Evolutionary conservation across 92 coral and sea anemone species (phyloP), one percentile per base, ranked within the genome.

Genomic region (Hydrozoanthus gracilis): DNA sequence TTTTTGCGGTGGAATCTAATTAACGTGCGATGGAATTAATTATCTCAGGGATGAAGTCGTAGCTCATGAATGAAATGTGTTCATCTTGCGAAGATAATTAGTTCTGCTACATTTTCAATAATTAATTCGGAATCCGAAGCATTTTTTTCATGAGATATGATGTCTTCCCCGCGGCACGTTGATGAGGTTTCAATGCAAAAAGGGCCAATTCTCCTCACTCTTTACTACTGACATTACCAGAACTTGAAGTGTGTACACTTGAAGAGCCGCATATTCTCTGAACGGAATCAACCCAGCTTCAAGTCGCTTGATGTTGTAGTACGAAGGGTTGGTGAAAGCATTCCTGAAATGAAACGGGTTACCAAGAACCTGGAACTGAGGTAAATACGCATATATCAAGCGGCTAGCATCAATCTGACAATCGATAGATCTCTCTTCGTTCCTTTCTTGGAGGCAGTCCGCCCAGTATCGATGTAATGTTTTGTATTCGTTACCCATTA

Each of bases 221-320:
- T 27, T 27, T 27, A 27, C 39, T 27, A 27, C n/a, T 4, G 6
- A 4, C 7, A 17, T n/a, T n/a, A 64, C 69, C 69, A 64, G 69
- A n/a, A 64, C 69, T 64, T 64, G 69, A 3, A 64, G 69, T 15
- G 69, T 64, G 18, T 64, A 64, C 69, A 64, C 69, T 7, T 64
- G 69, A 16, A 64, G 69, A 9, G 69, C 69, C 20, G 69, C 69
- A 12, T 64, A 64, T 16, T 64, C 69, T 64, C 69, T 64, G 8
- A 64, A 64, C 7, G 69, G 69, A 64, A 64, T 64, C 35, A 64
- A 64, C 8, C 69, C 69, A n/a, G 69, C 69, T n/a, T 64, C 69
- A 27, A 64, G 69, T n/a, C 69, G 69, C 27, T 64, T 64, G 8
- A 64, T 27, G 8, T 64, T 27, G 35, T 64, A 64, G 18, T 64